Conservation (phyloP, 2,797 vertebrate species). For the Octomys mimax region DNA sequence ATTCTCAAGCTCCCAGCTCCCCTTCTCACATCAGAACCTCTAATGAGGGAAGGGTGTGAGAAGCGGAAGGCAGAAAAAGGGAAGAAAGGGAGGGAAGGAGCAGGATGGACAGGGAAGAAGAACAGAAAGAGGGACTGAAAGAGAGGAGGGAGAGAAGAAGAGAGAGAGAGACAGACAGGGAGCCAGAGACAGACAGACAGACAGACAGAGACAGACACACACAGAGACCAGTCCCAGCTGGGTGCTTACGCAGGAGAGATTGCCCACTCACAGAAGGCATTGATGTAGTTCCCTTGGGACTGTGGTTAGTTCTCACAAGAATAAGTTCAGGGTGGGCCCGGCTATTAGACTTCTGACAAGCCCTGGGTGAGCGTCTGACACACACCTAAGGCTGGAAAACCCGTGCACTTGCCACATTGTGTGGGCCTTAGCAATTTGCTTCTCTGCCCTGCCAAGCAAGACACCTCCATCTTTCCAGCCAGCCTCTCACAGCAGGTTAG, state of each 20-base stretch:
- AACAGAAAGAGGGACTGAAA: no score
- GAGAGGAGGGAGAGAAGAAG: no score
- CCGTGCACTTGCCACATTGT: fast-evolving
- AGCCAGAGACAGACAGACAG: no score
- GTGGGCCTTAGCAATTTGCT: no score
- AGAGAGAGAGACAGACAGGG: not conserved
- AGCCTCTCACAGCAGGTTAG: not conserved
- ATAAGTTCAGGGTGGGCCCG: not conserved
- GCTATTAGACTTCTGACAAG: not conserved
- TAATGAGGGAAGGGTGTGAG: not conserved
- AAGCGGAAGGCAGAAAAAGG: not conserved
- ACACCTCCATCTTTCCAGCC: not conserved
- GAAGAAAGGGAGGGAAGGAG: not conserved
- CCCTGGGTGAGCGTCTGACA: no score
- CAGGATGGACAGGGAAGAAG: fast-evolving
- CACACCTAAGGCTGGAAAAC: not conserved
- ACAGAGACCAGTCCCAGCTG: no score
- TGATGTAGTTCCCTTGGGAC: not conserved
- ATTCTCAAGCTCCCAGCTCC: not conserved
- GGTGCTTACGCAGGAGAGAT: not conserved
- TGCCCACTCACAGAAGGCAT: not conserved
- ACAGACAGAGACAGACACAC: no score
- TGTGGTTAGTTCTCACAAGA: not conserved
- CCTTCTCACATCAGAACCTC: not conserved
- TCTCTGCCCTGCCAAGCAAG: not conserved